Conservation (phyloP, 2,888 invertebrate genomes). For the Oscheius sp. region DNA sequence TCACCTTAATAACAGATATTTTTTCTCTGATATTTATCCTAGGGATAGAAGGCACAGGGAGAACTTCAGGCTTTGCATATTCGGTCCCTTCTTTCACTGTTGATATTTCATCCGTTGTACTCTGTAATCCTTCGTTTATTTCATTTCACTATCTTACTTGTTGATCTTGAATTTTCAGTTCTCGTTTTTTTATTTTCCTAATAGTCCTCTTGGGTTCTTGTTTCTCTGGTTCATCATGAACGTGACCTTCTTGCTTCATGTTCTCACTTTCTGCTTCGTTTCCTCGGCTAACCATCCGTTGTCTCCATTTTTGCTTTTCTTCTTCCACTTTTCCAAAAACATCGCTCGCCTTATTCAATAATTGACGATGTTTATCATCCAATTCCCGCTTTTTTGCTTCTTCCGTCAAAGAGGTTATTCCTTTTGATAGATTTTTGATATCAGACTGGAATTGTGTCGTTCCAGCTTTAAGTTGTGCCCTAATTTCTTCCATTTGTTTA, state of each 20-base stretch:
- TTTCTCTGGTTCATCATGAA: neutral
- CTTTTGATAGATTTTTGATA: conserved; percentile 50
- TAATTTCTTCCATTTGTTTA: conserved; percentile 67
- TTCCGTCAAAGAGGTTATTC: conserved; percentile 39
- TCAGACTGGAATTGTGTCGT: conserved; percentile 55
- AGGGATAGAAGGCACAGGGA: neutral
- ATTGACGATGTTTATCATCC: conserved; percentile 40
- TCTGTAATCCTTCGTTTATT: neutral
- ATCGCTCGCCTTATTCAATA: conserved; percentile 37
- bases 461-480: conserved; percentile 66
- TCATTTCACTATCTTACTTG: too few relatives aligned
- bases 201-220: conserved; percentile 39
- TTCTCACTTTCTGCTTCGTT: conserved; percentile 52
- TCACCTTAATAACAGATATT: conserved; percentile 23
- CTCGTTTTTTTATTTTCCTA: conserved; percentile 32
- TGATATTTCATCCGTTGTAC: neutral
- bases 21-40: conserved; percentile 11
- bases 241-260: conserved; percentile 41
- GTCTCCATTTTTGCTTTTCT: conserved; percentile 61
- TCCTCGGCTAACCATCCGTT: conserved; percentile 51
- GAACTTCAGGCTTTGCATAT: neutral
- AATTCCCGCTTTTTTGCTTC: conserved; percentile 44
- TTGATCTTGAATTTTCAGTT: too few relatives aligned
- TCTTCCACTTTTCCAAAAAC: conserved; percentile 59
- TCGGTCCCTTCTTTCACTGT: neutral